A percentile compares a stretch with the other conserved stretches of the same genome.
Conservation (phyloP, 1,140 invertebrate species). For the Drosophila willistoni region DNA sequence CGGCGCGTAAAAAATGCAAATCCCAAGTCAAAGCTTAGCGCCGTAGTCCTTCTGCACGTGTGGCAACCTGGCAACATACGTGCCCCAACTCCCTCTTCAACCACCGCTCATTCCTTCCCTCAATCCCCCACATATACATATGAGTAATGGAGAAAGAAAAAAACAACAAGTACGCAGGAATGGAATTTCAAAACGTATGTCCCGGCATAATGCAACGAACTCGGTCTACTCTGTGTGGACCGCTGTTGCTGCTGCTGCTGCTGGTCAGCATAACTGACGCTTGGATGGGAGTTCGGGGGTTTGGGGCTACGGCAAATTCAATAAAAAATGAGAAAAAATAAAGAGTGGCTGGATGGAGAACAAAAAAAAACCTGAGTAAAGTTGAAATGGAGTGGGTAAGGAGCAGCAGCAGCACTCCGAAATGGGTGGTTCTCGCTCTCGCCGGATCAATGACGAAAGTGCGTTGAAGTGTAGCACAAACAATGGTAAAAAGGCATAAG, state of each 20-base stretch:
- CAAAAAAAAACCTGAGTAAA: constrained; percentile 27
- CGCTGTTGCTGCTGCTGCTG: not conserved
- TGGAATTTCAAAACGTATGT: constrained; percentile 79
- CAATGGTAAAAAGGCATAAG: constrained; percentile 70
- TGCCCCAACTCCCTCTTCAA: constrained; percentile 5
- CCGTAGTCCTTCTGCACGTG: constrained; percentile 57
- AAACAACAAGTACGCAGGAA: constrained; percentile 66
- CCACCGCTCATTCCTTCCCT: not conserved
- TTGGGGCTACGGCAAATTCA: constrained; percentile 50
- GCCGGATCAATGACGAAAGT: constrained; percentile 75
- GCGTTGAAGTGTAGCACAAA: constrained; percentile 80
- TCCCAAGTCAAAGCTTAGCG: constrained; percentile 80
- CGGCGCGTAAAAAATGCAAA: constrained; percentile 78
- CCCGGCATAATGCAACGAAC: constrained; percentile 74
- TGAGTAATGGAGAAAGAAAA: constrained; percentile 54
- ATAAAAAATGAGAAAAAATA: constrained; percentile 62
- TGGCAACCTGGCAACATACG: constrained; percentile 66
- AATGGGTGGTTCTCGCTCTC: constrained; percentile 19
- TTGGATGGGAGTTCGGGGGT: not conserved
- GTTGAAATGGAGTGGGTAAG: constrained; percentile 29
- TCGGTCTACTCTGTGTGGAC: constrained; percentile 14
- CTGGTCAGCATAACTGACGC: constrained; percentile 39
- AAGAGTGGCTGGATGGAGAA: constrained; percentile 12
- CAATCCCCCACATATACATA: constrained; percentile 29
- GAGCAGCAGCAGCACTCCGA: not conserved